phyloP scores from a whole-genome alignment of 2,888 invertebrate species.

The Liopterus haemorrhoidalis region DNA sequence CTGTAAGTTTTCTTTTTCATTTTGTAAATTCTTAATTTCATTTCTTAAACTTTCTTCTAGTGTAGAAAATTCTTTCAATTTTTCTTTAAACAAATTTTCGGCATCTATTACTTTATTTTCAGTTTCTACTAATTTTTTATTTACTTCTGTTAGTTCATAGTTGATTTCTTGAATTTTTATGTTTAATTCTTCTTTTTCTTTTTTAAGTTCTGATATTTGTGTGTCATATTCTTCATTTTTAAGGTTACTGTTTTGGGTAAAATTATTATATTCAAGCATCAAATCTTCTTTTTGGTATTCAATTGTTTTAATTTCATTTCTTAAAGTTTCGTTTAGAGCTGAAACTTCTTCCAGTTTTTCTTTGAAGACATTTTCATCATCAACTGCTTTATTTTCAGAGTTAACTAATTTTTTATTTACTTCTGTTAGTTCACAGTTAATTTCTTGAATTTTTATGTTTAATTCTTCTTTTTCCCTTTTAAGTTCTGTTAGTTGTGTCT shows the following conservation, averaged over 20 bases:
- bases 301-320: background rate
- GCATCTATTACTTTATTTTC: no score
- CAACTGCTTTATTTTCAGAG: background rate
- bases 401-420: background rate
- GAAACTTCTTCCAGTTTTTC: background rate
- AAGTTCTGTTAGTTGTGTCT: constrained; percentile 2
- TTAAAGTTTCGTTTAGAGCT: background rate
- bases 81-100: no score
- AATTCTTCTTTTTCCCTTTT: background rate
- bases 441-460: background rate
- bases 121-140: no score
- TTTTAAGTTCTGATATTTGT: no score
- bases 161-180: background rate
- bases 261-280: no score
- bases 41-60: no score
- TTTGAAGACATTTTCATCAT: background rate
- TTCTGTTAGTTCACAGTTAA: constrained; percentile 6
- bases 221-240: no score
- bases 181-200: background rate
- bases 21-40: no score
- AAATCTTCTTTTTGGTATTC: background rate
- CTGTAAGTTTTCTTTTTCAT: no score
- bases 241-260: no score
- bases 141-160: constrained; percentile 2
- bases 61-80: no score